Base-by-base conservation (phyloP, 2,888 invertebrate genomes). In the Ennomos erosarius region DNA sequence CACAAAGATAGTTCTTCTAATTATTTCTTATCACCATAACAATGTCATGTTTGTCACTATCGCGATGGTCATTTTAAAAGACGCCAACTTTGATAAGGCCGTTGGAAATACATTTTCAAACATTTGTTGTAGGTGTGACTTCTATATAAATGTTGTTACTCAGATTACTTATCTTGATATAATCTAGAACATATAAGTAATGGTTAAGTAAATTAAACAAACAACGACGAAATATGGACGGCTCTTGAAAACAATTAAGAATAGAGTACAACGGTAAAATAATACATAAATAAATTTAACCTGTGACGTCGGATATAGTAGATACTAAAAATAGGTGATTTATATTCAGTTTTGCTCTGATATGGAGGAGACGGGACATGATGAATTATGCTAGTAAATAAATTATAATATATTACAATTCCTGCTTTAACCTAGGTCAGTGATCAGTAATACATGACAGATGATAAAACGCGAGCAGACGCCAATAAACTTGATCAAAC, bases 401-500 rank as follows among this genome's bases (percentile, higher is more conserved):
- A 58, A 64, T 67, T 76, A 72, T 74, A 75, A 64, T 55, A 54
- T 60, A 51, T 33, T 40, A 52, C 44, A 36, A 38, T 59, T 26
- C 54, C 59, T 63, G 66, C 62, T 65, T 75, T 79, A 66, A 40
- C 76, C 69, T 80, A 82, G 82, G 82, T 81, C 82, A 82, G 76
- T 79, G 76, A 51, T 74, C 75, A 65, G 37, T 51, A 55, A 38
- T 26, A 26, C 26, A 60, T 34, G 49, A 46, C 51, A 53, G 26
- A 54, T 40, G 33, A 47, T 54, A 47, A 44, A n/a, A 43, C n/a
- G 12, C 11, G 49, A 56, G 64, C 50, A 48, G 52, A 33, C 12
- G 47, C 8, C 40, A 40, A 36, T 43, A 53, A 26, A 26, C 26
- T 26, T 26, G 3, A 26, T 26, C 26, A 26, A 4, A 26, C 6